Evolutionary conservation across 2,113 vertebrate species (phyloP).

Genomic region (Ivindomyrus marchei): DNA sequence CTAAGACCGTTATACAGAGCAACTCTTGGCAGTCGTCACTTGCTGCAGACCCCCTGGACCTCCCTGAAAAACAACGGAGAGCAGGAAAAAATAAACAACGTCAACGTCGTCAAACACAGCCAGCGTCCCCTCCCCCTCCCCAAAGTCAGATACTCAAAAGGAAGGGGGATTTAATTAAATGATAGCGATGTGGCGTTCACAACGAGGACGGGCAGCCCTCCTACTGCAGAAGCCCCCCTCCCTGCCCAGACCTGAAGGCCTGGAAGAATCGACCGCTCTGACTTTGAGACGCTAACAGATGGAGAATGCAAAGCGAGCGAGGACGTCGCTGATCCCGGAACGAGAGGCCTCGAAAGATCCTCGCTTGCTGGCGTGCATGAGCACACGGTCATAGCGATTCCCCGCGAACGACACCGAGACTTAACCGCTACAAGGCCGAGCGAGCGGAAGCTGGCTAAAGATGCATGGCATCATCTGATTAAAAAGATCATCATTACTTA

Average conservation of each 20-base stretch:
- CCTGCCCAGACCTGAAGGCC: neutral
- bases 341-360: too few relatives aligned
- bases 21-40: neutral
- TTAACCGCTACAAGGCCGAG: neutral
- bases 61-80: neutral
- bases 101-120: neutral
- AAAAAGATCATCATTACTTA: neutral
- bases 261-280: conserved; percentile 6
- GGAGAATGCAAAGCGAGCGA: neutral
- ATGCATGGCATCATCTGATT: neutral
- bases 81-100: neutral
- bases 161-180: conserved; percentile 8
- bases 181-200: neutral
- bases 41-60: neutral
- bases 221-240: neutral
- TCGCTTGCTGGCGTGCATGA: neutral
- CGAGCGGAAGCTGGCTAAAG: neutral
- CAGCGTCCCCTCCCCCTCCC: neutral
- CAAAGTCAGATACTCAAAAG: neutral
- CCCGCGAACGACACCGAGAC: neutral
- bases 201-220: neutral
- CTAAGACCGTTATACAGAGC: neutral
- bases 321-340: neutral
- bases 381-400: neutral
- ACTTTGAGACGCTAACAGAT: conserved; percentile 4